phyloP scores from a whole-genome alignment of 2,888 invertebrate genomes.

The Coleophora deauratella region DNA sequence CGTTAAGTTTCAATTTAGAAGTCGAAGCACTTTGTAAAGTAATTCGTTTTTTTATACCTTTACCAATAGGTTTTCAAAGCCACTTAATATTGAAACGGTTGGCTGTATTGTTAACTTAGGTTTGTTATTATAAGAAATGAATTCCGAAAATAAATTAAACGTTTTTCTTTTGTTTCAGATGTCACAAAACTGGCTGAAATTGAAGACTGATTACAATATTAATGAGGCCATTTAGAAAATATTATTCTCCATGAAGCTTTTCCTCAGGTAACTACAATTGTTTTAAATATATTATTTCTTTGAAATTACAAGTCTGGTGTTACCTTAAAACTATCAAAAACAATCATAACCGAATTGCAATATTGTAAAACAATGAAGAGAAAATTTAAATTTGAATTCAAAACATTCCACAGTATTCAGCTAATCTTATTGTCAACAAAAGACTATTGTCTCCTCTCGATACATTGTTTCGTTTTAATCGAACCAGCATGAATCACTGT shows the following conservation, averaged over 20 bases:
- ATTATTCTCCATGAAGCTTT: conserved; percentile 47
- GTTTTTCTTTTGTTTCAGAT: conserved; percentile 54
- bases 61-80: no score
- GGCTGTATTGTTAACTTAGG: no score
- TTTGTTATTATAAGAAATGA: no score
- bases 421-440: conserved; percentile 70
- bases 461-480: conserved; percentile 67
- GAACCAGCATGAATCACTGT: conserved; percentile 66
- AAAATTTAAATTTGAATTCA: conserved; percentile 57
- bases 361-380: conserved; percentile 62
- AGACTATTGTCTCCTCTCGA: conserved; percentile 63
- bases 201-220: conserved; percentile 63
- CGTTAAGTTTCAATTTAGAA: conserved; percentile 14
- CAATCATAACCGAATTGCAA: conserved; percentile 26
- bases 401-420: conserved; percentile 70
- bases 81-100: no score
- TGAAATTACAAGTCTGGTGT: no score
- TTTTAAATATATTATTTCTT: no score
- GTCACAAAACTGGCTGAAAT: conserved; percentile 45
- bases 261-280: conserved; percentile 38
- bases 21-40: no score
- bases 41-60: no score
- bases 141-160: not conserved
- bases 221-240: conserved; percentile 51
- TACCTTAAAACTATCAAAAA: conserved; percentile 9